Conservation (phyloP, 2,113 vertebrate species). For the Pseudorasbora parva region DNA sequence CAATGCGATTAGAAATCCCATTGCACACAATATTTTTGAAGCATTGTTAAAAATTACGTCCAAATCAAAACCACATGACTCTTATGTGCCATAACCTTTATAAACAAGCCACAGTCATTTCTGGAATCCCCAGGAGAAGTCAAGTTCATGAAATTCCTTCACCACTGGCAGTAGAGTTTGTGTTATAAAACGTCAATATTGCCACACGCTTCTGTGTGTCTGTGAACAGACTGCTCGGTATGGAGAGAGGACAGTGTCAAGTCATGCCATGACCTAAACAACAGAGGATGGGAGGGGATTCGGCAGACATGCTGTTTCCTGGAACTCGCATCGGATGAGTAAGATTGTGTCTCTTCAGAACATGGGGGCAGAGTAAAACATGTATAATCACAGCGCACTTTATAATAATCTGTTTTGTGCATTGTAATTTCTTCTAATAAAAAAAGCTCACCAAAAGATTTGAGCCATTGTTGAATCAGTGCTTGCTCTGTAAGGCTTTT, state of each 20-base stretch:
- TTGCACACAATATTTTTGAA: constrained; percentile 73
- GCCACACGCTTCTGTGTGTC: constrained; percentile 73
- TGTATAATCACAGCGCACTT: background rate
- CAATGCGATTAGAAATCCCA: constrained; percentile 73
- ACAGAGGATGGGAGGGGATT: constrained; percentile 65
- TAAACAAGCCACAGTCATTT: constrained; percentile 73
- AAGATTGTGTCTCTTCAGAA: constrained; percentile 17
- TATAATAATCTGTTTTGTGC: background rate
- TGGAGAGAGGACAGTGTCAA: constrained; percentile 58
- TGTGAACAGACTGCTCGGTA: constrained; percentile 60
- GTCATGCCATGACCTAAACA: constrained; percentile 63
- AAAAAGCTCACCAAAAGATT: constrained; percentile 6
- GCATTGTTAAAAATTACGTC: constrained; percentile 68
- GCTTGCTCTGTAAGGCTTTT: constrained; percentile 2
- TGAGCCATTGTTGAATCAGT: background rate
- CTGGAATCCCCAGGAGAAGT: constrained; percentile 75
- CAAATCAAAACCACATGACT: constrained; percentile 79
- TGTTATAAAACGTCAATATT: constrained; percentile 71
- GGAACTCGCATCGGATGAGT: constrained; percentile 34
- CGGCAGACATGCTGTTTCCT: constrained; percentile 52
- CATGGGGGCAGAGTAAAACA: constrained; percentile 20
- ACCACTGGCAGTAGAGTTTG: constrained; percentile 64
- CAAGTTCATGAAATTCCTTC: constrained; percentile 73
- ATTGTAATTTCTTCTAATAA: constrained; percentile 19
- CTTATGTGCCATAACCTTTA: constrained; percentile 66